Evolutionary conservation across 2,113 vertebrate genomes (phyloP), one percentile per base, ranked within the genome.

Genomic region (Pipra filicauda): DNA sequence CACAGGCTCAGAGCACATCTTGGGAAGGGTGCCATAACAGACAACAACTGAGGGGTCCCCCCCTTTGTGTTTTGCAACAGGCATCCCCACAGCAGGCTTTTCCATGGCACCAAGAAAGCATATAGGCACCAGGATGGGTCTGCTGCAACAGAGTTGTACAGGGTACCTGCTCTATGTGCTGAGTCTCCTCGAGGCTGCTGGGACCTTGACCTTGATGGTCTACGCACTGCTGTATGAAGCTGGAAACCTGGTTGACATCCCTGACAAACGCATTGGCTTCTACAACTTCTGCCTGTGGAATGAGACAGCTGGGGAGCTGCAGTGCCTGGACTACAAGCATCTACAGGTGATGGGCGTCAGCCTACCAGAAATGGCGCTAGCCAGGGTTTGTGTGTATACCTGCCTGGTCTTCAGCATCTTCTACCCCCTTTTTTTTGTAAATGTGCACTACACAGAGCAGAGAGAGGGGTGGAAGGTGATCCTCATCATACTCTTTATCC

Each of bases 251-350:
- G 55, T 76, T 1, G 15, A 97, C 37, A 64, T 96, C 35, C 96
- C 98, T 27, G 16, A 91, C 43, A 97, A 97, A 80, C 7, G 61
- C 15, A 96, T 98, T 1, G 98, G 98, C 93, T 98, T 98, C 95
- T 98, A 96, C 86, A 98, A 97, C 93, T 98, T 98, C 96, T 98
- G 98, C 84, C 95, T 98, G 49, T 97, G 97, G 98, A 91, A 97
- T 3, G 61, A 94, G 27, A 78, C 62, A 20, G 20, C 15, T 0
- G 1, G 37, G 33, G 20, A 94, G 43, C 93, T 98, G 28, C 93
- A 87, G 23, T 98, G 98, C 74, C 75, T 87, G 69, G 14, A 87
- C 14, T 51, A 19, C 28, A 17, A 86, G 0, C 85, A 97, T 6
- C 89, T 98, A 54, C 85, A 95, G 64, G 49, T 37, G 5, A 73